Base-by-base conservation (phyloP, 2,113 vertebrate species). In the Phycodurus eques region DNA sequence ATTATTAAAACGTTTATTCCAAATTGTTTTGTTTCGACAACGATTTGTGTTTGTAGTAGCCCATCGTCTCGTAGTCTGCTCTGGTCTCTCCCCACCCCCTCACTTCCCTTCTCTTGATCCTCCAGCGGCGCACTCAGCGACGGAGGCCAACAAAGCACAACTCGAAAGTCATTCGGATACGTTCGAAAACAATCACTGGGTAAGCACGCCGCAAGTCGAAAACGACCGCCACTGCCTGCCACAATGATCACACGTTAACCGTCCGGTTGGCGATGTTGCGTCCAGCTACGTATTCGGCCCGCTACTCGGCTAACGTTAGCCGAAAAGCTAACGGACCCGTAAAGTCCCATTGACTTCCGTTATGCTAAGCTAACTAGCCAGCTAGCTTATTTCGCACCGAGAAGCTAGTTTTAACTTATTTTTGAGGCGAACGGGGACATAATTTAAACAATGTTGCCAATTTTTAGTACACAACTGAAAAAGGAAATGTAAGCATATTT, bases 101-200 rank as follows among this genome's bases (percentile, higher is more conserved):
- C 17, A 61, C 87, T 83, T 83, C 87, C 87, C 86, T 83, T 80
- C 77, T 72, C 75, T 76, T 88, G 83, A 89, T 84, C 83, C 86
- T 77, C 70, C 74, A 79, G 80, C 73, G 64, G 80, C 83, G 81
- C 81, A 81, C 72, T 78, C 49, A 77, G 69, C 62, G 68, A 72
- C 75, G 71, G 80, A 87, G 82, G 86, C 88, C 85, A 88, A 86
- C 84, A 83, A 88, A 89, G 85, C 80, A 53, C 73, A 53, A 79
- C 79, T 81, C 73, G 44, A 13, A 81, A 49, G 75, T 67, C 73
- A 73, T 27, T 76, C 78, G 64, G 78, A 83, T 60, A 69, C 31
- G 67, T 71, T 83, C 79, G 71, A 70, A 67, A 77, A 56, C 68
- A 64, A 71, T 72, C 60, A 56, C 17, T 70, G 15, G 85, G 90